Base-by-base conservation (phyloP, 1,140 invertebrate genomes). In the Manduca sexta region DNA sequence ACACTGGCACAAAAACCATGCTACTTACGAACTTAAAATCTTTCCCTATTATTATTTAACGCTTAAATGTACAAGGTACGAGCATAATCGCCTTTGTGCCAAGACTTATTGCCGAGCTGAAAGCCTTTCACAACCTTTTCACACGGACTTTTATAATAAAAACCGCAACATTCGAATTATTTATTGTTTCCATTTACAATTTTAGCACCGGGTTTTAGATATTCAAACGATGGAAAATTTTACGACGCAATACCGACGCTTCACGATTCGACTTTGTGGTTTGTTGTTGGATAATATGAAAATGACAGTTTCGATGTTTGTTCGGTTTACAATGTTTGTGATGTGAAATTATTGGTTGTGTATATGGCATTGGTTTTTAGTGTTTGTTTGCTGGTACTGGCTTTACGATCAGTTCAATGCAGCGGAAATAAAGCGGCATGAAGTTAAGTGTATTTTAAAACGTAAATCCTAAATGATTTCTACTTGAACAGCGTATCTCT, bases 11-110 rank as follows among this genome's bases (percentile, higher is more conserved):
- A 26, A 26, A n/a, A 26, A 26, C 21, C 21, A 26, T 26, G 21
- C 21, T 26, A 26, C 21, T 26, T 26, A 26, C 21, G 21, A 26
- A 26, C 21, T 26, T 26, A 26, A 26, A 26, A 26, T 26, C 40
- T 26, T 42, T 13, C 16, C 18, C 21, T 38, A 38, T 42, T 40
- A 58, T 65, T 64, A 68, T 69, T 66, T 60, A 64, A 61, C 56
- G 46, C 60, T 65, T 67, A 65, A 68, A 74, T 66, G 26, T 29
- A 30, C 18, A 15, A 49, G 59, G 45, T 56, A 61, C 54, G 63
- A 49, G 52, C 58, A 67, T 77, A 77, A 77, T 74, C 71, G 66
- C 64, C 41, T 74, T 72, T 73, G 64, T 60, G 58, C 26, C 33
- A 71, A 67, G 61, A 60, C 69, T 71, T 74, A 71, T 66, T 66